Percentiles rank a stretch among this genome's conserved stretches.
Evolutionary conservation across 2,797 vertebrate genomes (phyloP).

Genomic region (Macroramphosus scolopax): DNA sequence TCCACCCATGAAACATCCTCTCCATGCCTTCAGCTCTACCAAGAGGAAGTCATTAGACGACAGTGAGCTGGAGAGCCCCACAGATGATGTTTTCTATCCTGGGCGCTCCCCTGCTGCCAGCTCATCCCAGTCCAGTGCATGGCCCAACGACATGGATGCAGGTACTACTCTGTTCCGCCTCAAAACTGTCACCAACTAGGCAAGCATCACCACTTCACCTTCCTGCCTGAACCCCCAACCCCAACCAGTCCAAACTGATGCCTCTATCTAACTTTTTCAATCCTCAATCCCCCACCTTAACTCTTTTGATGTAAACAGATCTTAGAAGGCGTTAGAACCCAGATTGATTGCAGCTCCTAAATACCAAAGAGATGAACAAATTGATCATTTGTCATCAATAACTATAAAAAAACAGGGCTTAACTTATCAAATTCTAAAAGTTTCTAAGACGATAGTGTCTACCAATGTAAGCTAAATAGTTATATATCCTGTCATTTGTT

Average conservation of each 20-base stretch:
- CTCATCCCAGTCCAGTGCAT: constrained; percentile 92
- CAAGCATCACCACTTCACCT: constrained; percentile 28
- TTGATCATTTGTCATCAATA: too few species aligned
- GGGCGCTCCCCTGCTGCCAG: constrained; percentile 92
- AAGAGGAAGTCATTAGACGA: constrained; percentile 95
- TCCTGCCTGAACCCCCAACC: constrained; percentile 18
- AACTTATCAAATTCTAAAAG: too few species aligned
- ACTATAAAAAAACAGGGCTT: too few species aligned
- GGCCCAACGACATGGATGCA: constrained; percentile 93
- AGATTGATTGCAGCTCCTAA: background rate
- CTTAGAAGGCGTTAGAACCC: too few species aligned
- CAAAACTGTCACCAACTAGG: constrained; percentile 19
- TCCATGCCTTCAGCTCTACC: constrained; percentile 78
- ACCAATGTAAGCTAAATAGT: too few species aligned
- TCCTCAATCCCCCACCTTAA: constrained; percentile 16
- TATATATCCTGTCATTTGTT: too few species aligned
- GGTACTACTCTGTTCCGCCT: constrained; percentile 70
- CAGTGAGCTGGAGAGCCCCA: constrained; percentile 94
- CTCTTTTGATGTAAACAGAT: too few species aligned
- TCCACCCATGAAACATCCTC: constrained; percentile 15
- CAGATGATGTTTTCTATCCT: constrained; percentile 93
- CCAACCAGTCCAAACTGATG: constrained; percentile 29
- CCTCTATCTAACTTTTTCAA: constrained; percentile 28
- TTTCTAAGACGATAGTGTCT: too few species aligned
- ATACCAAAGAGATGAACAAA: constrained; percentile 1